phyloP scores from a whole-genome alignment of 2,888 invertebrate genomes.

The Tachina grossa region DNA sequence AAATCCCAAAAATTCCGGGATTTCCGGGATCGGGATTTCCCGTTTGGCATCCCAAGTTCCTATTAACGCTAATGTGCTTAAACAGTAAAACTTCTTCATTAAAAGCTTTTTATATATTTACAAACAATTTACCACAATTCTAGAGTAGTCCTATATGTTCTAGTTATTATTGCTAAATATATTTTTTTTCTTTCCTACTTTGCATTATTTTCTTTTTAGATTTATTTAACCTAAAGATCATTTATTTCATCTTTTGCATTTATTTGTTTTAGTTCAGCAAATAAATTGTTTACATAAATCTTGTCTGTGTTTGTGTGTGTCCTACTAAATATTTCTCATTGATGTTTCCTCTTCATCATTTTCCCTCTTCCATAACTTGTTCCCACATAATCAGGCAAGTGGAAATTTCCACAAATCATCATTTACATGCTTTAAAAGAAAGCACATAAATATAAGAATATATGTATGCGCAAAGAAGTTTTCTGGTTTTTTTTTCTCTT shows the following conservation, averaged over 20 bases:
- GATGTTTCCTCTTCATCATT: constrained; percentile 38
- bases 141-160: constrained; percentile 32
- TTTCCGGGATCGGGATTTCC: no score
- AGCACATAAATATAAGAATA: neutral
- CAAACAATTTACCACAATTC: constrained; percentile 57
- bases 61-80: neutral
- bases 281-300: constrained; percentile 66
- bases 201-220: constrained; percentile 26
- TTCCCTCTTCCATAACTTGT: neutral
- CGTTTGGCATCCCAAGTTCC: no score
- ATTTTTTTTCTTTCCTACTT: neutral
- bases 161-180: neutral
- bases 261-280: constrained; percentile 62
- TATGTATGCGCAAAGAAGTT: constrained; percentile 5
- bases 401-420: constrained; percentile 68
- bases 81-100: neutral
- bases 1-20: no score
- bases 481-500: neutral
- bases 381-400: constrained; percentile 64
- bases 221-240: constrained; percentile 66
- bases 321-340: constrained; percentile 63
- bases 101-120: constrained; percentile 35
- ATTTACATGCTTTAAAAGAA: constrained; percentile 38
- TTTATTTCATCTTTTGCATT: constrained; percentile 61
- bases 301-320: constrained; percentile 39